phyloP scores from a whole-genome alignment of 92 coral and sea anemone genomes.

The Micromussa lordhowensis region DNA sequence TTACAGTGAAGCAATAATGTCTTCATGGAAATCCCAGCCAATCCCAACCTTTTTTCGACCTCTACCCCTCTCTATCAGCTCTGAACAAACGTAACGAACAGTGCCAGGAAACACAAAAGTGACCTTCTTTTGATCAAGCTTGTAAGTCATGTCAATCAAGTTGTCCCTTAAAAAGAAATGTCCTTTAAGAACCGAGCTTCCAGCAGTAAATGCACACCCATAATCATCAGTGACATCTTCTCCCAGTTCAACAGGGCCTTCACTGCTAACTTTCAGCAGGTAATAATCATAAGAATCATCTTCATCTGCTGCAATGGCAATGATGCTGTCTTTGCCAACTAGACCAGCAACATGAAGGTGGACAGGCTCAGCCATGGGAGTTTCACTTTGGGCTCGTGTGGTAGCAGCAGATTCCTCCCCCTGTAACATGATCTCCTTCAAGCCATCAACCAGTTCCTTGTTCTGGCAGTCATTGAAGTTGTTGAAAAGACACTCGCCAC shows the following conservation, averaged over 20 bases:
- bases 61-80: conserved; percentile 46
- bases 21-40: conserved; percentile 54
- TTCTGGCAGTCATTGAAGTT: conserved; percentile 26
- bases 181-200: conserved; percentile 30
- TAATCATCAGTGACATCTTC: conserved; percentile 21
- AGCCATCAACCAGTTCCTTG: conserved; percentile 41
- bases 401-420: conserved; percentile 41
- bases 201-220: conserved; percentile 31
- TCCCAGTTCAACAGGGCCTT: conserved; percentile 34
- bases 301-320: conserved; percentile 58
- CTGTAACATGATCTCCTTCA: conserved; percentile 6
- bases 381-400: conserved; percentile 21
- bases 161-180: conserved; percentile 34
- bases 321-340: conserved; percentile 46
- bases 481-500: conserved; percentile 40
- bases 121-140: conserved; percentile 37
- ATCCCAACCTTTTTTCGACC: conserved; percentile 39
- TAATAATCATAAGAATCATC: conserved; percentile 50
- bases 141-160: conserved; percentile 35
- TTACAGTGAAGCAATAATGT: conserved; percentile 40
- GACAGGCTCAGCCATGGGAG: conserved; percentile 32
- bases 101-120: conserved; percentile 49
- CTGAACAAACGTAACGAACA: conserved; percentile 47
- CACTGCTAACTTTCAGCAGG: conserved; percentile 35
- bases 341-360: conserved; percentile 55